Percentiles rank a stretch among this genome's conserved stretches.
These are phyloP conservation scores for Scophthalmus maximus DNA, from an alignment of 2,113 vertebrate species.

Conservation along the genomic window DNA sequence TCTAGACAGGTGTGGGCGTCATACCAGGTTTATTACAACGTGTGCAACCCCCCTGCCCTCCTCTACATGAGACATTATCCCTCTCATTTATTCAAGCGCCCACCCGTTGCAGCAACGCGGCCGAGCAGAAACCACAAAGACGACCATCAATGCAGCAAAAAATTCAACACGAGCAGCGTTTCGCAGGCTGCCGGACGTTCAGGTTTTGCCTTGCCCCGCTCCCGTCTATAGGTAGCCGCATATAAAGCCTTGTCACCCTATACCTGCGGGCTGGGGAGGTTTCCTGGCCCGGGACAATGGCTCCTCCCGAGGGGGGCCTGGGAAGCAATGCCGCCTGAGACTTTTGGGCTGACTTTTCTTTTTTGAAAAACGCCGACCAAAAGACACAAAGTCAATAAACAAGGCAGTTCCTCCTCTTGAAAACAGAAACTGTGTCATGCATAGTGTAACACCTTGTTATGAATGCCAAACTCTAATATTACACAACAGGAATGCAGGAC, in stretches of 20 bases:
- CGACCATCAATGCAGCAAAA: slow-evolving; percentile 3
- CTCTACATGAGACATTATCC: neutral
- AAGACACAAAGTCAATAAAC: slow-evolving; percentile 74
- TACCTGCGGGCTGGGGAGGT: slow-evolving; percentile 77
- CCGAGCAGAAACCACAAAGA: slow-evolving; percentile 9
- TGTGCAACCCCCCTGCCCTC: neutral
- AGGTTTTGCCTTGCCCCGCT: slow-evolving; percentile 50
- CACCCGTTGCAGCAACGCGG: slow-evolving; percentile 11
- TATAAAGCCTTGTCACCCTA: slow-evolving; percentile 80
- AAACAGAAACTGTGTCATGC: slow-evolving; percentile 73
- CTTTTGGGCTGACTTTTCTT: slow-evolving; percentile 72
- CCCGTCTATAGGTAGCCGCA: slow-evolving; percentile 77
- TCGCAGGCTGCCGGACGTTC: slow-evolving; percentile 24
- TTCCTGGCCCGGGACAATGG: slow-evolving; percentile 75
- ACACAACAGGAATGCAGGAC: slow-evolving; percentile 70
- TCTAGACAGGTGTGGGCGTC: slow-evolving; percentile 18
- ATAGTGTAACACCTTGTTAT: slow-evolving; percentile 67
- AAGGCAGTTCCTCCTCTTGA: slow-evolving; percentile 67
- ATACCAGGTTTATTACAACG: neutral
- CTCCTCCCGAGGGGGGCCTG: slow-evolving; percentile 80
- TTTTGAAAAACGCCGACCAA: slow-evolving; percentile 71
- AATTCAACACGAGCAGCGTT: slow-evolving; percentile 27
- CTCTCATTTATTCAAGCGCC: slow-evolving; percentile 26
- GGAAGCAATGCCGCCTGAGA: slow-evolving; percentile 79
- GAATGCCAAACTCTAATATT: slow-evolving; percentile 74